phyloP scores from a whole-genome alignment of 2,888 invertebrate genomes.

The Leptinotarsa juncta region DNA sequence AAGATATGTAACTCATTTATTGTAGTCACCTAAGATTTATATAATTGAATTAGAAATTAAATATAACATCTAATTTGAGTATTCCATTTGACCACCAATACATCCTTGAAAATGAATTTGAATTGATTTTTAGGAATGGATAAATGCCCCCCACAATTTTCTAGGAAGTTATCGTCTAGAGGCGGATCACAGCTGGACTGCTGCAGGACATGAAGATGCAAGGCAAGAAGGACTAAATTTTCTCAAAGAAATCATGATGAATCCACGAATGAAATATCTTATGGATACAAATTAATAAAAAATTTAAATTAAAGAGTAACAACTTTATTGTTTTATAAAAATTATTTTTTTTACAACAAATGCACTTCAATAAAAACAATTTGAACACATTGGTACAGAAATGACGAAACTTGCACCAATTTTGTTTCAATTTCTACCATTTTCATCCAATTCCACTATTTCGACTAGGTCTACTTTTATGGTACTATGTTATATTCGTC shows the following conservation, averaged over 20 bases:
- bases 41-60: no score
- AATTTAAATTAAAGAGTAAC: constrained; percentile 44
- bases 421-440: constrained; percentile 33
- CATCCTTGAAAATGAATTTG: no score
- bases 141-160: constrained; percentile 70
- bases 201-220: constrained; percentile 64
- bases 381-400: constrained; percentile 49
- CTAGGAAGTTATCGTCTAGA: constrained; percentile 77
- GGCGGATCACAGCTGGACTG: constrained; percentile 78
- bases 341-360: constrained; percentile 44
- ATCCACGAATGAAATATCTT: constrained; percentile 29
- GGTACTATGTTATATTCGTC: constrained; percentile 60
- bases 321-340: constrained; percentile 52
- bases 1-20: no score
- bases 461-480: constrained; percentile 42
- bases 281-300: constrained; percentile 8
- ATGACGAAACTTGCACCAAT: constrained; percentile 47
- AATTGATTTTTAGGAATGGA: constrained; percentile 74
- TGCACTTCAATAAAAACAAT: constrained; percentile 45
- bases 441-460: constrained; percentile 42
- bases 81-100: no score
- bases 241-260: constrained; percentile 40
- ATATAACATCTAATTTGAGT: no score
- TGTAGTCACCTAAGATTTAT: no score
- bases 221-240: constrained; percentile 53